Base-by-base conservation (phyloP, 2,888 invertebrate genomes). In the Trichopoda pennipes region DNA sequence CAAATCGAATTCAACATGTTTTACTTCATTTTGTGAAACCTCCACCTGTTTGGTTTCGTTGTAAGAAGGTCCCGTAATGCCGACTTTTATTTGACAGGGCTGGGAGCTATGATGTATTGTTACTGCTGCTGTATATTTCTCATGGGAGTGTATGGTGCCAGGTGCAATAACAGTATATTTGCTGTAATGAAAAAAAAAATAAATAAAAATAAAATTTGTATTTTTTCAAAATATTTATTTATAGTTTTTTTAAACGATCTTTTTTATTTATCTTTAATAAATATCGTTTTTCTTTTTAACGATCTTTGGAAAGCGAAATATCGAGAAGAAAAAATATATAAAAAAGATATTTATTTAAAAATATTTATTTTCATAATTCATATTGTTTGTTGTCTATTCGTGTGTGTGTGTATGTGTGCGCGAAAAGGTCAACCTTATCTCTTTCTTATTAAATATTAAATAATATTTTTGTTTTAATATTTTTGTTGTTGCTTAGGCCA, bases 161-260 rank as follows among this genome's bases (percentile, higher is more conserved):
- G 97, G 95, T 6, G 95, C 97, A 87, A 97, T 93, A 85, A 97
- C 94, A 83, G 96, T 95, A 91, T 97, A 96, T 81, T 89, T 16
- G 3, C 87, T 87, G 55, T 0, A 85, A 81, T 44, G 2, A n/a
- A 32, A 64, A 55, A 1, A 12, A 38, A 35, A 60, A 49, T 2
- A 64, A 35, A 19, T 17, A 32, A 9, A 32, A 49, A 12, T 6
- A 35, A 16, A 51, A 21, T 61, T 17, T 21, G 9, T 63, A n/a
- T 19, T n/a, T 44, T 72, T 47, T 21, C 38, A 12, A 12, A 35
- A 49, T 63, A 16, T 56, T 32, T 56, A 23, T 53, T 66, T 17
- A n/a, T 14, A 16, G 12, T 16, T 7, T 58, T 32, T n/a, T n/a
- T n/a, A n/a, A n/a, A 32, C 32, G 32, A 32, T n/a, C n/a, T n/a